phyloP scores from a whole-genome alignment of 1,140 invertebrate genomes.

The Drosophila obscura region DNA sequence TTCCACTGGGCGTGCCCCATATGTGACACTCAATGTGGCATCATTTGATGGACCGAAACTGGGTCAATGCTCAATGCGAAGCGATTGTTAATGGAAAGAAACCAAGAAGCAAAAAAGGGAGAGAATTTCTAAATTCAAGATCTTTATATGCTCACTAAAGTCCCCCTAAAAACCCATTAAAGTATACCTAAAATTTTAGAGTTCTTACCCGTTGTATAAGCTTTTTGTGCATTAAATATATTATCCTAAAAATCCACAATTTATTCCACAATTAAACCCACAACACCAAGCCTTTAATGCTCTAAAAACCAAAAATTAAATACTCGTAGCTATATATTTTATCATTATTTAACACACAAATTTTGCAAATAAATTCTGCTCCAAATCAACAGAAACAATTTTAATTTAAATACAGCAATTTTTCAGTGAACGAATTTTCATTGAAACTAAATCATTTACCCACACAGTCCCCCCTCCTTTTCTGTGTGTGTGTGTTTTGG shows the following conservation, averaged over 20 bases:
- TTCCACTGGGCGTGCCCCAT: constrained; percentile 2
- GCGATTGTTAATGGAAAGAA: background rate
- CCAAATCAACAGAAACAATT: background rate
- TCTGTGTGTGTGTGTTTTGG: constrained; percentile 11
- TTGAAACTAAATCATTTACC: too few species aligned
- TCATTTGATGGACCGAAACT: constrained; percentile 31
- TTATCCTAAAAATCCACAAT: too few species aligned
- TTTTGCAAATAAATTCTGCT: background rate
- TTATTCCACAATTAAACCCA: too few species aligned
- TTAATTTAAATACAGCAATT: background rate
- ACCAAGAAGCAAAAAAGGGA: background rate
- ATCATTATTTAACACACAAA: too few species aligned
- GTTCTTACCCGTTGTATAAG: too few species aligned
- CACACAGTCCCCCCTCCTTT: background rate
- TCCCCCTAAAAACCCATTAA: too few species aligned
- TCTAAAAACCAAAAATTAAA: too few species aligned
- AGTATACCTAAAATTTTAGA: too few species aligned
- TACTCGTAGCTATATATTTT: too few species aligned
- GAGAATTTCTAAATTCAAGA: background rate
- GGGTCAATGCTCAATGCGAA: constrained; percentile 24
- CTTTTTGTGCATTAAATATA: too few species aligned
- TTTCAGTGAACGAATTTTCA: too few species aligned
- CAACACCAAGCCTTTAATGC: too few species aligned
- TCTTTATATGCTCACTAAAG: background rate
- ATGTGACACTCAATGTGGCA: constrained; percentile 43